phyloP scores from a whole-genome alignment of 2,888 invertebrate species.

The Amphipoea oculea region DNA sequence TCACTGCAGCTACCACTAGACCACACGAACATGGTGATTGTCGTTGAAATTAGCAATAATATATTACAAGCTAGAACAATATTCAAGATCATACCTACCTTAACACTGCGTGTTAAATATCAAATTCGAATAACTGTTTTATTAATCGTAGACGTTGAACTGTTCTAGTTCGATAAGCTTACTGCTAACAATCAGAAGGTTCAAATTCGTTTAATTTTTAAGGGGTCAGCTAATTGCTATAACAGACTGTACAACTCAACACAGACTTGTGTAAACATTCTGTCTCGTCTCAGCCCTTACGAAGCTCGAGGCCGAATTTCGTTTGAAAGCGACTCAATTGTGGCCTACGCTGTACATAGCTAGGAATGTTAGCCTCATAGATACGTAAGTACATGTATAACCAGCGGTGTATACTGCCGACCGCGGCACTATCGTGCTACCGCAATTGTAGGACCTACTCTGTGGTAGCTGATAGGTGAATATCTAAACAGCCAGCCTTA shows the following conservation, averaged over 20 bases:
- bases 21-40: too few relatives aligned
- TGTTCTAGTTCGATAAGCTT: too few relatives aligned
- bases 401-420: slow-evolving; percentile 65
- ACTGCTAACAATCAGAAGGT: too few relatives aligned
- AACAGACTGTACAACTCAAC: slow-evolving; percentile 22
- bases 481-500: slow-evolving; percentile 40
- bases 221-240: too few relatives aligned
- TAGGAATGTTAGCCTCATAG: slow-evolving; percentile 56
- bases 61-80: too few relatives aligned
- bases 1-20: too few relatives aligned
- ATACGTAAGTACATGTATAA: slow-evolving; percentile 57
- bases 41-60: too few relatives aligned
- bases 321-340: slow-evolving; percentile 60
- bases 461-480: slow-evolving; percentile 62
- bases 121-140: too few relatives aligned
- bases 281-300: slow-evolving; percentile 22
- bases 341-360: slow-evolving; percentile 60
- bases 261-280: slow-evolving; percentile 25
- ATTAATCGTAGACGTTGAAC: too few relatives aligned
- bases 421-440: slow-evolving; percentile 66
- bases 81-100: too few relatives aligned
- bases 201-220: too few relatives aligned
- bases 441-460: slow-evolving; percentile 65
- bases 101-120: too few relatives aligned
- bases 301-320: slow-evolving; percentile 37